These are phyloP conservation scores for Botrylloides violaceus DNA, from an alignment of 23 tunicate species.

Conservation along the genomic window DNA sequence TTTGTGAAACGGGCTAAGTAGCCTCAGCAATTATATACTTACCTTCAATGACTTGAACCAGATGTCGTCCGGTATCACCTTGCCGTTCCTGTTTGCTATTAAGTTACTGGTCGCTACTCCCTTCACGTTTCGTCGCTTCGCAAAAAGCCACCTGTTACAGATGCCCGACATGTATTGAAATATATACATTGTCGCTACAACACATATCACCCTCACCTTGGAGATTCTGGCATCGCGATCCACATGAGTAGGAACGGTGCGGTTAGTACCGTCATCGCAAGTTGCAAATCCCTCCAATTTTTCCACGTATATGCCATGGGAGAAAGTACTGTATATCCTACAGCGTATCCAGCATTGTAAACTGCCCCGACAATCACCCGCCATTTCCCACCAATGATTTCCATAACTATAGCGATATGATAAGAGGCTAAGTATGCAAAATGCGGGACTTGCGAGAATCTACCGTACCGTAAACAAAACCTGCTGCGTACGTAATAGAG, in stretches of 20 bases:
- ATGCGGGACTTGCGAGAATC: no score
- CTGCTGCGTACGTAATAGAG: neutral
- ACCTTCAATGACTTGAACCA: slow-evolving; percentile 42
- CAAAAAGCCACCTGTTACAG: slow-evolving; percentile 93
- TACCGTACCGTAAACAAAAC: neutral
- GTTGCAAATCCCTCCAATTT: neutral
- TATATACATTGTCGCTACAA: no score
- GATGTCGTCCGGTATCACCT: slow-evolving; percentile 40
- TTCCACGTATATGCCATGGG: neutral
- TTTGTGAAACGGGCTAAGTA: no score
- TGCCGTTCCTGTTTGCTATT: slow-evolving; percentile 73
- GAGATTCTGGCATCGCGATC: neutral
- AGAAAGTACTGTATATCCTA: neutral
- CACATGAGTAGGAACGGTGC: neutral
- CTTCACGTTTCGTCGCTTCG: slow-evolving; percentile 55
- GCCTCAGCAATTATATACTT: no score
- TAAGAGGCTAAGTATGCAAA: neutral
- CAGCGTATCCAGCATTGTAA: neutral
- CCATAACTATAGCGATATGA: neutral
- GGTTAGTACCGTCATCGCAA: neutral
- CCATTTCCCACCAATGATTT: neutral
- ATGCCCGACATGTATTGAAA: no score
- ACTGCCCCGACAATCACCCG: neutral
- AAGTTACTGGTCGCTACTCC: slow-evolving; percentile 43
- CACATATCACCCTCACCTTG: neutral